Evolutionary conservation across 1,140 invertebrate species (phyloP), one percentile per base, ranked within the genome.

Genomic region (Acromyrmex charruanus): DNA sequence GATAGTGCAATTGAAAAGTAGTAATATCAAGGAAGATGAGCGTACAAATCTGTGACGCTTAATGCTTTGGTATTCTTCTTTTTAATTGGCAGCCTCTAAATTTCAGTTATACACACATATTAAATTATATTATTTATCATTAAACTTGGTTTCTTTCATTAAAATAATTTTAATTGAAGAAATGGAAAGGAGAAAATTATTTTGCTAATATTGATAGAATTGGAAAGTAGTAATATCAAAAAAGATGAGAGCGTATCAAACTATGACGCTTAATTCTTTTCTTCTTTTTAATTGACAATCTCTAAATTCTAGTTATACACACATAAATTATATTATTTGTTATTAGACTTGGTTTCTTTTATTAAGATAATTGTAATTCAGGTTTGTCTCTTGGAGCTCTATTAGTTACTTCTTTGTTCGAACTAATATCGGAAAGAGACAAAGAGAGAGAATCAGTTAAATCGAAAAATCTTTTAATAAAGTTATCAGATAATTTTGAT

Each of bases 211-310:
- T 80, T 66, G 6, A 39, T 25, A n/a, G 31, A 39, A 14, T 55
- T 58, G 14, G 16, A 55, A 68, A 35, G 14, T 12, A 39, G 6
- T 6, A 18, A 31, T 25, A 68, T 9, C n/a, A 25, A 53, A 7
- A 6, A 35, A 35, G 31, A 12, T 44, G 7, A 39, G n/a, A 68
- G 9, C 6, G 5, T 35, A 16, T 16, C 18, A 25, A 18, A 0
- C 39, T 21, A 14, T 44, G 14, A 16, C 6, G 65, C 10, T 35
- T n/a, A 16, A 39, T 14, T 2, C 25, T 75, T 51, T 55, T 63
- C 25, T 25, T 31, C 12, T 69, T 81, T 81, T 66, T 66, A 79
- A 49, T 66, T 31, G 18, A 49, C 1, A 31, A 39, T 18, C 21
- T 39, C 3, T 39, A 63, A 59, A 61, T 77, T 12, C 14, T 25